Evolutionary conservation across 2,888 invertebrate species (phyloP), one percentile per base, ranked within the genome.

Genomic region (Nebria salina): DNA sequence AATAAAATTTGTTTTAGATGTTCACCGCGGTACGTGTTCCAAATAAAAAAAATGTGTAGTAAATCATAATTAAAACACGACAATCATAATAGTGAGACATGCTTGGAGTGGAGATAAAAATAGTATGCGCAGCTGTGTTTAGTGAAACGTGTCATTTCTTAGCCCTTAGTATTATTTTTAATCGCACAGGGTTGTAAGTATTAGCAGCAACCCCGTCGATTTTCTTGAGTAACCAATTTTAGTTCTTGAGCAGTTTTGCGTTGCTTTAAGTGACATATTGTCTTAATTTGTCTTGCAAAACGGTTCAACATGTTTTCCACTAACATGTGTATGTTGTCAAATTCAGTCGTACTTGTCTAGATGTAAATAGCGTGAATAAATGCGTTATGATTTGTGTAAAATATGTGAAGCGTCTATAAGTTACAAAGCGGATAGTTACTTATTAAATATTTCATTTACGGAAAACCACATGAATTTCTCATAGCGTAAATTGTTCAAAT

Each of bases 41-140:
- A 76, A 76, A 76, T 68, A 76, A 76, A 76, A 54, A 54, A 76
- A 25, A 25, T 54, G 42, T 41, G 66, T 42, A 70, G 76, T 76
- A 76, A 76, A 76, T 76, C 76, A 76, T 76, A 76, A 76, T 76
- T 76, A 76, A 76, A 70, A 25, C 76, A 7, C 70, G 76, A 76
- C 76, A 76, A 76, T 76, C 76, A 76, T 76, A 76, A 76, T 66
- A 76, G 26, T 70, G 70, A 42, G 66, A 43, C 54, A 54, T 8
- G 8, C 54, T 54, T 54, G 75, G 43, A 15, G 7, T 43, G 66
- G 20, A 26, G 26, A 26, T 76, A 76, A 76, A 76, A 76, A 76
- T 76, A 76, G 76, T 76, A 25, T 2, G 8, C 54, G 76, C 76
- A 68, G 76, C 70, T 70, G 68, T 68, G 26, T 66, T 1, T 42